Conservation (phyloP, 1,140 invertebrate genomes). For the Drosophila orosa region DNA sequence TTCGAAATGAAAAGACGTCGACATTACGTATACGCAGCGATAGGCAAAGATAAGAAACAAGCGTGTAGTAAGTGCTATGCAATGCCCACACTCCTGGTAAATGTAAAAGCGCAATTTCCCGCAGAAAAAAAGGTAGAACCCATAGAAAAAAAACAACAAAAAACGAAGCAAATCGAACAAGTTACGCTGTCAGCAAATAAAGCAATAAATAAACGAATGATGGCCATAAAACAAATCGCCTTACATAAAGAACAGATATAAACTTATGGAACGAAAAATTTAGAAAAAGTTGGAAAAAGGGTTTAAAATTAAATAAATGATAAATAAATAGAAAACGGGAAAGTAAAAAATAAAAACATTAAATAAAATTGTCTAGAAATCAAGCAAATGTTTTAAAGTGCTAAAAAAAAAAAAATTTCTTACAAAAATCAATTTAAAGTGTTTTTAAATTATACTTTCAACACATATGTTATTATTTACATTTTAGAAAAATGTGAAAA, state of each 20-base stretch:
- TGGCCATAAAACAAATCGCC: slow-evolving; percentile 17
- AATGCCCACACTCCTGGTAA: slow-evolving; percentile 25
- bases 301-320: background rate
- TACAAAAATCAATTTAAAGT: background rate
- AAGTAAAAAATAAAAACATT: too few relatives aligned
- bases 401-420: background rate
- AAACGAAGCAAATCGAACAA: slow-evolving; percentile 13
- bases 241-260: background rate
- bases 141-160: slow-evolving; percentile 1
- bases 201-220: slow-evolving; percentile 27
- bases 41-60: slow-evolving; percentile 38
- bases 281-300: background rate
- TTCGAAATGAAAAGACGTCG: slow-evolving; percentile 32
- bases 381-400: too few relatives aligned
- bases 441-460: background rate
- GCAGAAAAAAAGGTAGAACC: slow-evolving; percentile 9
- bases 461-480: background rate
- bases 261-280: background rate
- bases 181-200: slow-evolving; percentile 25
- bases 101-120: slow-evolving; percentile 41
- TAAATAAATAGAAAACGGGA: background rate
- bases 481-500: too few relatives aligned
- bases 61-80: slow-evolving; percentile 32
- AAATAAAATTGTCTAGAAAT: background rate
- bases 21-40: slow-evolving; percentile 72